Evolutionary conservation across 2,888 invertebrate genomes (phyloP).

Genomic region (Nowickia ferox): DNA sequence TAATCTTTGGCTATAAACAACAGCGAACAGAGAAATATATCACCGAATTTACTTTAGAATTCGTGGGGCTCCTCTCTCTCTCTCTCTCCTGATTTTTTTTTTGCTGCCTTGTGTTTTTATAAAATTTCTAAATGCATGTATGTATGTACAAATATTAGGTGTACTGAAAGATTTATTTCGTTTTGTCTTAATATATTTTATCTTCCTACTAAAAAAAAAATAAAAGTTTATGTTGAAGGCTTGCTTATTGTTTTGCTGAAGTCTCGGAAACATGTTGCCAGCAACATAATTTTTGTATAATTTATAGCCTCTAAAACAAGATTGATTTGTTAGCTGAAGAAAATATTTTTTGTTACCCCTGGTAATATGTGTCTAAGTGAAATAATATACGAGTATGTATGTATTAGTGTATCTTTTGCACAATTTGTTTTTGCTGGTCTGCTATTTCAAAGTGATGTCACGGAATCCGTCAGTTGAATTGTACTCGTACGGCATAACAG

Average conservation of each 20-base stretch:
- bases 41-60: conserved; percentile 52
- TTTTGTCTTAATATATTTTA: too few relatives aligned
- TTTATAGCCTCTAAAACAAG: background rate
- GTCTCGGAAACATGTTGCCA: too few relatives aligned
- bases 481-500: conserved; percentile 24
- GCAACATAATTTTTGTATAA: background rate
- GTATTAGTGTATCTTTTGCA: background rate
- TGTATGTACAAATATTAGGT: conserved; percentile 3
- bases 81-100: conserved; percentile 18
- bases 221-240: too few relatives aligned
- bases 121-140: background rate
- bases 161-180: background rate
- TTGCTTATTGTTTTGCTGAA: too few relatives aligned
- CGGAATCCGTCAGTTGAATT: conserved; percentile 64
- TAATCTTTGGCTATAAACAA: conserved; percentile 63
- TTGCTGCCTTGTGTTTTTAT: background rate
- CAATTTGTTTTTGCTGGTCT: conserved; percentile 38
- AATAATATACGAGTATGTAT: background rate
- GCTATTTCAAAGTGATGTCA: conserved; percentile 57
- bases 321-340: too few relatives aligned
- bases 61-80: conserved; percentile 16
- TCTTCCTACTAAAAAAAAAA: background rate
- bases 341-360: conserved; percentile 8
- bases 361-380: conserved; percentile 1
- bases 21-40: conserved; percentile 42